Base-by-base conservation (phyloP, 2,113 vertebrate genomes). In the Paedocypris sp. region DNA sequence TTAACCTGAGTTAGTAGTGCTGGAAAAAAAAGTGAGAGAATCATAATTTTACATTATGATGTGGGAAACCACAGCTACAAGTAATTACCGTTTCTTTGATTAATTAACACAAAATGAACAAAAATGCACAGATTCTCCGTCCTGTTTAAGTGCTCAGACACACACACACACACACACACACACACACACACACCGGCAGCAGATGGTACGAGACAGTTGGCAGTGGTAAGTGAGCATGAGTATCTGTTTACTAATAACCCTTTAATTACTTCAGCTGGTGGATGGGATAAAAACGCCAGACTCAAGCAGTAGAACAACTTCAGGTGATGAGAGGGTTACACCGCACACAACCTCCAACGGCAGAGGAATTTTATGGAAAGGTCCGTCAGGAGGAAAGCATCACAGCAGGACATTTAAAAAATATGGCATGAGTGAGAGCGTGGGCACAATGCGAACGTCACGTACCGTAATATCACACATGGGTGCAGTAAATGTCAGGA, bases 211-310 rank as follows among this genome's bases (percentile, higher is more conserved):
- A 83, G 81, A 79, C 80, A 82, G 79, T 86, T 85, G 85, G 80
- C 82, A 83, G 64, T 78, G 77, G 80, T 60, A 76, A 78, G 79
- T 77, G 80, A 82, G 83, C 78, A 80, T 83, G 85, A 84, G 84
- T 85, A 83, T 85, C 80, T 87, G 83, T 85, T 84, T 83, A 83
- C 85, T 85, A 85, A 85, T 83, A 85, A 87, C 81, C 82, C 84
- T 85, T 85, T 87, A 85, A 85, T 87, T 82, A 87, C 85, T 80
- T 85, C 83, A 84, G 81, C 82, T 85, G 83, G 82, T 80, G 81
- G 77, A 79, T 62, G 75, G 79, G 83, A 86, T 83, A 79, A 86
- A 83, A 86, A 81, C 74, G 74, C 73, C 72, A 70, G 72, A 69
- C 67, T 79, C 82, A 79, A 77, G 68, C 73, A 82, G 82, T 79